Percentiles rank a stretch among this genome's conserved stretches.
Conservation (phyloP, 2,888 invertebrate genomes). For the Tolmerus cingulatus region DNA sequence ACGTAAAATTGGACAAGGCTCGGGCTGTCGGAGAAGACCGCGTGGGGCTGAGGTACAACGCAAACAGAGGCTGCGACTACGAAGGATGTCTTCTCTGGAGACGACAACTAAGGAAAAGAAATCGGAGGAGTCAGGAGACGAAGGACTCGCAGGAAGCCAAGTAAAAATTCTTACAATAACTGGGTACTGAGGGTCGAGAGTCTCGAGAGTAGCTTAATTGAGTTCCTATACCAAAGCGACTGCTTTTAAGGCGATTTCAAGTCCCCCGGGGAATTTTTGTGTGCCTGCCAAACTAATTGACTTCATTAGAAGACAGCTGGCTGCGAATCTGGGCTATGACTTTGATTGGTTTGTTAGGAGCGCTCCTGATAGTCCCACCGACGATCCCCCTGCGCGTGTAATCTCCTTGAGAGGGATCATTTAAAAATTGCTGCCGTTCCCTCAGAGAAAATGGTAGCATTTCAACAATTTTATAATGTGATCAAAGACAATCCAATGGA, state of each 20-base stretch:
- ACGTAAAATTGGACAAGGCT: neutral
- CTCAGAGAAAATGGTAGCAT: neutral
- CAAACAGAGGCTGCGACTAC: neutral
- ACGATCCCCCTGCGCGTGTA: neutral
- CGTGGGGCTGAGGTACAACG: neutral
- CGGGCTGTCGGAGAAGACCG: neutral
- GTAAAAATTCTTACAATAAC: constrained; percentile 22
- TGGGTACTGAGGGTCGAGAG: neutral
- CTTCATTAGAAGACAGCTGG: constrained; percentile 46
- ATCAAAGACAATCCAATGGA: neutral
- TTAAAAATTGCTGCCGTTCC: neutral
- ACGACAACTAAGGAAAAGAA: neutral
- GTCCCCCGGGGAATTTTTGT: constrained; percentile 32
- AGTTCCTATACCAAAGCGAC: constrained; percentile 34
- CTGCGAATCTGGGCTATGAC: constrained; percentile 43
- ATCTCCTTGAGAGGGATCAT: constrained; percentile 28
- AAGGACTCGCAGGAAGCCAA: neutral
- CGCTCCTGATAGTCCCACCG: neutral
- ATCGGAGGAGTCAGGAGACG: neutral
- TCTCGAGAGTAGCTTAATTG: constrained; percentile 41
- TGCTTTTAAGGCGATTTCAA: constrained; percentile 47
- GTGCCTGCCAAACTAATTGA: constrained; percentile 45
- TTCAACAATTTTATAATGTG: constrained; percentile 12
- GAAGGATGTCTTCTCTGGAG: neutral
- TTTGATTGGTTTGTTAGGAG: constrained; percentile 43